These are phyloP conservation scores for Thermophis baileyi DNA, from an alignment of 2,113 vertebrate species.

Conservation along the genomic window DNA sequence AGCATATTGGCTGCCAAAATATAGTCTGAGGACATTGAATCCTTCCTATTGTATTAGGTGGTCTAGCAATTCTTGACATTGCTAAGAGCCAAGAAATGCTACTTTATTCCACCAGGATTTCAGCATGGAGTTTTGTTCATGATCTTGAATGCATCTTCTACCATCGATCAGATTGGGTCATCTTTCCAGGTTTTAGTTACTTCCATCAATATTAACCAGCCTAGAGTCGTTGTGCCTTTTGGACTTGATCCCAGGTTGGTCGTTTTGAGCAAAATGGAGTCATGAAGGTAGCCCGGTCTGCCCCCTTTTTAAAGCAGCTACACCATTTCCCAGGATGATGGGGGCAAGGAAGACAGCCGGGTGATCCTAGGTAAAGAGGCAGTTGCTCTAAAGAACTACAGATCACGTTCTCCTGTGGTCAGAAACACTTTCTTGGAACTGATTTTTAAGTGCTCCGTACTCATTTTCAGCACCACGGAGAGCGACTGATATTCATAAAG, in stretches of 20 bases:
- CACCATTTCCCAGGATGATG: not conserved
- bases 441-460: not conserved
- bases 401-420: not conserved
- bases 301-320: not conserved
- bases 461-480: not conserved
- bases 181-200: not conserved
- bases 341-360: not conserved
- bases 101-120: not conserved
- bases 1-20: not conserved
- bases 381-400: not conserved
- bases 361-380: not conserved
- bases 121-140: not conserved
- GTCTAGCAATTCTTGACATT: not conserved
- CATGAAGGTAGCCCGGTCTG: not conserved
- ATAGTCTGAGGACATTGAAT: not conserved
- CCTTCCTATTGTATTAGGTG: not conserved
- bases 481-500: not conserved
- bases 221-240: not conserved
- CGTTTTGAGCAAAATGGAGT: not conserved
- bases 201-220: not conserved
- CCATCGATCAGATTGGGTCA: not conserved
- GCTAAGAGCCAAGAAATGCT: not conserved
- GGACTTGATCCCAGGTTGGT: not conserved
- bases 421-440: not conserved
- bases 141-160: not conserved